Conservation (phyloP, 92 coral and sea anemone genomes). For the Palythoa caribaeorum region DNA sequence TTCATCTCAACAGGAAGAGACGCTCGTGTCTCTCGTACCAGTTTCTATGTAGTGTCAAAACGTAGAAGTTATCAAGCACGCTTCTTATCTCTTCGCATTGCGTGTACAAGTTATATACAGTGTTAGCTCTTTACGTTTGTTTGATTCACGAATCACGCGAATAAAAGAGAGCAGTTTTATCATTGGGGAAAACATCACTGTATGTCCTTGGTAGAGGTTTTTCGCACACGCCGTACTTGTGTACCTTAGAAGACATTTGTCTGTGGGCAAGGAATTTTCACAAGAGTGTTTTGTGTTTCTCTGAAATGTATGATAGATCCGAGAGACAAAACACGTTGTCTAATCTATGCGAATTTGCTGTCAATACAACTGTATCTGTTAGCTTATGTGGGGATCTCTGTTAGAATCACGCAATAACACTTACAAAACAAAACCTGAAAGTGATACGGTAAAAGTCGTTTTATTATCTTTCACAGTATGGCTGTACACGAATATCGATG, state of each 20-base stretch:
- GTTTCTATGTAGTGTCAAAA: background rate
- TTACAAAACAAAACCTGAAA: background rate
- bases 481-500: background rate
- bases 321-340: background rate
- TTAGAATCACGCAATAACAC: constrained; percentile 5
- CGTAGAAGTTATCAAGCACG: background rate
- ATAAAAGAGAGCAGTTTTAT: background rate
- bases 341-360: background rate
- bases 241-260: background rate
- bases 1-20: background rate
- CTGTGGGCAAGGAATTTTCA: background rate
- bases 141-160: constrained; percentile 30
- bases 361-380: background rate
- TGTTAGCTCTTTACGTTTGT: background rate
- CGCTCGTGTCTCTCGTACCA: background rate
- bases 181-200: too few species aligned
- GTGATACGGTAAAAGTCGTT: background rate
- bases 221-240: background rate
- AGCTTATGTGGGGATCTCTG: background rate
- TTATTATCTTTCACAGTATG: constrained; percentile 29
- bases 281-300: background rate
- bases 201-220: background rate
- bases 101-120: constrained; percentile 16
- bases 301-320: background rate
- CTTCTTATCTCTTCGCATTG: constrained; percentile 19